Percentiles rank a stretch among this genome's conserved stretches.
Evolutionary conservation across 2,888 invertebrate species (phyloP).

Genomic region (Melieria omissa): DNA sequence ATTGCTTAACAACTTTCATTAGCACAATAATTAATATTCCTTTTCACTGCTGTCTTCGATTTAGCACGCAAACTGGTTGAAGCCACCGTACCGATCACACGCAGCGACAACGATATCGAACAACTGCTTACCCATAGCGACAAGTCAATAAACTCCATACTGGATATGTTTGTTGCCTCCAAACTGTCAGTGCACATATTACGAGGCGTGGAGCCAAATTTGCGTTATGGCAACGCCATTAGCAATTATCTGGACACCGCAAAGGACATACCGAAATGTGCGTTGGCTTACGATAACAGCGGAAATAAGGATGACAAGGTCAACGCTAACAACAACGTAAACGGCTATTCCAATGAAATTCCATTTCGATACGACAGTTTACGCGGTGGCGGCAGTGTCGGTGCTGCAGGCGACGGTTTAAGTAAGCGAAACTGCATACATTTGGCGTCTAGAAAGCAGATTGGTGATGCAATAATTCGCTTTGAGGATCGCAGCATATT

Average conservation of each 20-base stretch:
- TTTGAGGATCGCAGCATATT: constrained; percentile 64
- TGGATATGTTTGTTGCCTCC: constrained; percentile 77
- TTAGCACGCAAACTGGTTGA: constrained; percentile 74
- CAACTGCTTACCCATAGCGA: constrained; percentile 67
- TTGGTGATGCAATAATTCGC: constrained; percentile 66
- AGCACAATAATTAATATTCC: neutral
- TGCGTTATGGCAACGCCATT: constrained; percentile 70
- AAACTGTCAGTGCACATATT: constrained; percentile 76
- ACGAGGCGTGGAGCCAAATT: constrained; percentile 83
- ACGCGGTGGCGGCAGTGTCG: neutral
- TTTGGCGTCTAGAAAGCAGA: constrained; percentile 68
- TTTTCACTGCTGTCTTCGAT: constrained; percentile 12
- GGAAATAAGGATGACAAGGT: constrained; percentile 31
- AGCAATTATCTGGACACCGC: constrained; percentile 55
- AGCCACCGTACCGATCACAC: constrained; percentile 71
- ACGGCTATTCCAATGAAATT: constrained; percentile 45
- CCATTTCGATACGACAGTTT: constrained; percentile 46
- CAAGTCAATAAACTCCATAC: constrained; percentile 69
- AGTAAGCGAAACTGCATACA: constrained; percentile 67
- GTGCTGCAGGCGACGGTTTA: constrained; percentile 35
- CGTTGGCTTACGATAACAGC: constrained; percentile 26
- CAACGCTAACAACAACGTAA: constrained; percentile 36
- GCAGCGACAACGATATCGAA: constrained; percentile 74
- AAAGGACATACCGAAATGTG: constrained; percentile 52
- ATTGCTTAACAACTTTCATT: neutral